Evolutionary conservation across 2,113 vertebrate species (phyloP).

Genomic region (Acrocephalus arundinaceus): DNA sequence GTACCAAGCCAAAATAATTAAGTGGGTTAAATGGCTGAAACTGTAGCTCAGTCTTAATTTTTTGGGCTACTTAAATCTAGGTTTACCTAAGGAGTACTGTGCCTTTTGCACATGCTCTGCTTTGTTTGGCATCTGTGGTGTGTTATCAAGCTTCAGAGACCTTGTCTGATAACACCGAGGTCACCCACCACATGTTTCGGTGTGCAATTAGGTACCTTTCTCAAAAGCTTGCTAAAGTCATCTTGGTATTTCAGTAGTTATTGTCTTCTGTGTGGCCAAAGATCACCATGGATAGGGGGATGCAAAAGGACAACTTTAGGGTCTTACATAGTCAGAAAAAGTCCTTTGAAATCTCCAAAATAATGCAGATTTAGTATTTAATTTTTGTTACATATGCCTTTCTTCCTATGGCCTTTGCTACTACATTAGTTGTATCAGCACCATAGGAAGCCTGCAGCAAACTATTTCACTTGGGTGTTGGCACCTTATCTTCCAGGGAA

Average conservation of each 20-base stretch:
- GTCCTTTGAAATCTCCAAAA: not conserved
- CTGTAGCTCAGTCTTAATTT: not conserved
- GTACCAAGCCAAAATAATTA: conserved; percentile 33
- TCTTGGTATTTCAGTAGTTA: conserved; percentile 6
- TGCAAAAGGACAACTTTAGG: not conserved
- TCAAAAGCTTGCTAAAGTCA: not conserved
- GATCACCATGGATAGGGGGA: not conserved
- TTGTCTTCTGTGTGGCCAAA: not conserved
- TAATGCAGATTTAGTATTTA: not conserved
- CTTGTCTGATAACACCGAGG: not conserved
- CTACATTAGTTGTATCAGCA: not conserved
- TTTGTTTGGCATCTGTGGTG: not conserved
- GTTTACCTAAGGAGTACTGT: not conserved
- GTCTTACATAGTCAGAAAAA: not conserved
- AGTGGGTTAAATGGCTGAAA: not conserved
- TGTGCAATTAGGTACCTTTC: not conserved
- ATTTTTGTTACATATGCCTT: not conserved
- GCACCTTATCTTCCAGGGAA: not conserved
- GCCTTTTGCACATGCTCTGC: not conserved
- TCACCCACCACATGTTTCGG: not conserved
- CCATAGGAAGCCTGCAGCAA: not conserved
- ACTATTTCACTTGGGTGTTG: not conserved
- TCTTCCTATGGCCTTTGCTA: not conserved
- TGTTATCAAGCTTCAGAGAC: not conserved
- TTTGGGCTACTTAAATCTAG: not conserved